phyloP scores from a whole-genome alignment of 2,888 invertebrate genomes.

The Galerucella nymphaeae region DNA sequence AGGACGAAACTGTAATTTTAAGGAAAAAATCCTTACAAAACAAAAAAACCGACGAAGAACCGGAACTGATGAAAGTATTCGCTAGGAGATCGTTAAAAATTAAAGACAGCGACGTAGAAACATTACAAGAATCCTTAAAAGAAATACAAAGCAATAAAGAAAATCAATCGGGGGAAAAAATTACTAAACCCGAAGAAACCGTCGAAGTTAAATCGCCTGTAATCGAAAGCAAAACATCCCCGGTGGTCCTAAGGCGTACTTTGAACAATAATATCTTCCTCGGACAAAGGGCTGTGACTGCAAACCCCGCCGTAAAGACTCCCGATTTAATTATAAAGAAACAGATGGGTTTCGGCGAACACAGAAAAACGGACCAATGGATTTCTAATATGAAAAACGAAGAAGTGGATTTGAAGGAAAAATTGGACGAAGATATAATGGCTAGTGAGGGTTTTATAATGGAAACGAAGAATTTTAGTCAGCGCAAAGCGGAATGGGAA shows the following conservation, averaged over 20 bases:
- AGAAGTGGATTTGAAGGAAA: constrained; percentile 51
- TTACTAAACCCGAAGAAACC: constrained; percentile 27
- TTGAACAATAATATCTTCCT: constrained; percentile 55
- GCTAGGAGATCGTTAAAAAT: constrained; percentile 83
- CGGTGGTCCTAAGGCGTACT: constrained; percentile 58
- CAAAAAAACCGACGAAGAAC: constrained; percentile 75
- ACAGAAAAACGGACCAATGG: constrained; percentile 60
- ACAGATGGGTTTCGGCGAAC: constrained; percentile 56
- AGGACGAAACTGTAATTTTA: constrained; percentile 67
- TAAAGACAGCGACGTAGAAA: constrained; percentile 76
- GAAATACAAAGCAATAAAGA: constrained; percentile 76
- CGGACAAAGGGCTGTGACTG: constrained; percentile 57
- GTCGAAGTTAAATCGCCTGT: constrained; percentile 41
- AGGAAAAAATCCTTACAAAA: constrained; percentile 69
- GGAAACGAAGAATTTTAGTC: constrained; percentile 78
- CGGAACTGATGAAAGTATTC: constrained; percentile 85
- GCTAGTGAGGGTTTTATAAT: constrained; percentile 61
- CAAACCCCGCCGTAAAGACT: constrained; percentile 52
- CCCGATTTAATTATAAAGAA: constrained; percentile 57
- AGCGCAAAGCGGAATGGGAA: constrained; percentile 83
- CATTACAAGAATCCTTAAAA: constrained; percentile 68
- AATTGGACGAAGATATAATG: constrained; percentile 51
- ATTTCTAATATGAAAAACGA: constrained; percentile 54
- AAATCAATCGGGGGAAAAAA: constrained; percentile 68
- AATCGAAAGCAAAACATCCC: constrained; percentile 42